These are phyloP conservation scores for Flabesymbios commensalis DNA, from an alignment of 2,888 invertebrate species.

Conservation along the genomic window DNA sequence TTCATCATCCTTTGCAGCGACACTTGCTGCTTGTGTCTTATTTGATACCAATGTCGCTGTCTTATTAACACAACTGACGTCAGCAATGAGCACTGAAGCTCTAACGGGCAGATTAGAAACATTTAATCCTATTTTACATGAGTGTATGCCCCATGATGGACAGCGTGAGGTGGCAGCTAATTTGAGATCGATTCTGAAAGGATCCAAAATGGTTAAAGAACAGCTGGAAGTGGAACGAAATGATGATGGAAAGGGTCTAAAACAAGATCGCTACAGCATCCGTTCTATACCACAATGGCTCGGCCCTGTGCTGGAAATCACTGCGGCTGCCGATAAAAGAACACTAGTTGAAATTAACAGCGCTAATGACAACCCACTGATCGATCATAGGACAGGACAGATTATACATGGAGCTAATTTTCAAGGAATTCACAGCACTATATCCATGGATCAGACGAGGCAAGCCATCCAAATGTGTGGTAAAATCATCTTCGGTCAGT, in stretches of 20 bases:
- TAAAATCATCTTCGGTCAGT: constrained; percentile 41
- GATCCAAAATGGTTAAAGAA: constrained; percentile 22
- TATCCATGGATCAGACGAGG: constrained; percentile 41
- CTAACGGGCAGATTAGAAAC: constrained; percentile 30
- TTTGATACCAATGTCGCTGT: constrained; percentile 27
- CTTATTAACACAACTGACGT: constrained; percentile 31
- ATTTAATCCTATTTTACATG: constrained; percentile 34
- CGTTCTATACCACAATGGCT: constrained; percentile 39
- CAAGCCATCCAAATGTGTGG: constrained; percentile 42
- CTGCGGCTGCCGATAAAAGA: constrained; percentile 18
- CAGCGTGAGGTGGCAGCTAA: constrained; percentile 31
- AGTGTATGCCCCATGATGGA: constrained; percentile 33
- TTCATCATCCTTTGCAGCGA: constrained; percentile 31
- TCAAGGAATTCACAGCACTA: constrained; percentile 30
- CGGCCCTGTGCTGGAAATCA: constrained; percentile 33
- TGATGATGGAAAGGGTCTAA: constrained; percentile 23
- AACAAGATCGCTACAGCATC: constrained; percentile 37
- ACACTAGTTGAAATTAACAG: constrained; percentile 34
- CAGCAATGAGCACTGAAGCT: constrained; percentile 30
- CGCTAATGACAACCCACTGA: constrained; percentile 38
- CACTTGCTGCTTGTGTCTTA: constrained; percentile 30
- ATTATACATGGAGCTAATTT: constrained; percentile 40
- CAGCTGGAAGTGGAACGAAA: constrained; percentile 17
- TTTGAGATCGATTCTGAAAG: constrained; percentile 22
- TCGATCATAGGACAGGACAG: constrained; percentile 29